These are phyloP conservation scores for Phortica okadai DNA, from an alignment of 2,888 invertebrate genomes.

Conservation along the genomic window DNA sequence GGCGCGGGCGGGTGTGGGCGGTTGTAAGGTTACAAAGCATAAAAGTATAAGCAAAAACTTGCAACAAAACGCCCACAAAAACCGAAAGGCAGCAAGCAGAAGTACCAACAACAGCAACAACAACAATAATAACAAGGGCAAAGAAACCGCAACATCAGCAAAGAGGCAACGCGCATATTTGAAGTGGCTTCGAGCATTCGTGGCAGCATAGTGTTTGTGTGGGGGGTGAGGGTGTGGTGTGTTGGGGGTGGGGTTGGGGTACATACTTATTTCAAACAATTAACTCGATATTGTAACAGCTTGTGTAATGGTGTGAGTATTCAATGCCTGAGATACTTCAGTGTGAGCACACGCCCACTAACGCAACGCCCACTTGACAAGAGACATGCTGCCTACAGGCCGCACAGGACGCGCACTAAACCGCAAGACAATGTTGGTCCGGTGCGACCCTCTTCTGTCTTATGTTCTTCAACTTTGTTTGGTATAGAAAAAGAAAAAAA, in stretches of 20 bases:
- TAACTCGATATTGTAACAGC: conserved; percentile 72
- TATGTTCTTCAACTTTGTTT: neutral
- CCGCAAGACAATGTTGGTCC: conserved; percentile 9
- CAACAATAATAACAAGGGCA: conserved; percentile 2
- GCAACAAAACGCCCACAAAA: conserved; percentile 21
- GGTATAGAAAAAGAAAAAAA: neutral
- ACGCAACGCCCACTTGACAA: neutral
- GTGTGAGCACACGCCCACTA: neutral
- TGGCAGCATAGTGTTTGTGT: conserved; percentile 31
- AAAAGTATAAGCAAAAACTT: neutral
- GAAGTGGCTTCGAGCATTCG: conserved; percentile 1
- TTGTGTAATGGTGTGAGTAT: conserved; percentile 26
- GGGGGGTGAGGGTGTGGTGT: conserved; percentile 5
- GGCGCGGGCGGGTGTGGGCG: too few relatives aligned
- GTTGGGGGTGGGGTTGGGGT: conserved; percentile 33
- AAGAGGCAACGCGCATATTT: neutral
- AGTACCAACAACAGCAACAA: conserved; percentile 3
- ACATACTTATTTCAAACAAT: conserved; percentile 71
- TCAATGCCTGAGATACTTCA: neutral
- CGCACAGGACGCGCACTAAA: conserved; percentile 6
- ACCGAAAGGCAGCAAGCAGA: neutral
- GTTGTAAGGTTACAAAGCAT: neutral
- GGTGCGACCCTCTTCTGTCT: neutral
- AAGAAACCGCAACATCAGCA: conserved; percentile 11
- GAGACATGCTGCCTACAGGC: neutral